A percentile compares a stretch with the other conserved stretches of the same genome.
Evolutionary conservation across 2,113 vertebrate species (phyloP).

Genomic region (Bos taurus): DNA sequence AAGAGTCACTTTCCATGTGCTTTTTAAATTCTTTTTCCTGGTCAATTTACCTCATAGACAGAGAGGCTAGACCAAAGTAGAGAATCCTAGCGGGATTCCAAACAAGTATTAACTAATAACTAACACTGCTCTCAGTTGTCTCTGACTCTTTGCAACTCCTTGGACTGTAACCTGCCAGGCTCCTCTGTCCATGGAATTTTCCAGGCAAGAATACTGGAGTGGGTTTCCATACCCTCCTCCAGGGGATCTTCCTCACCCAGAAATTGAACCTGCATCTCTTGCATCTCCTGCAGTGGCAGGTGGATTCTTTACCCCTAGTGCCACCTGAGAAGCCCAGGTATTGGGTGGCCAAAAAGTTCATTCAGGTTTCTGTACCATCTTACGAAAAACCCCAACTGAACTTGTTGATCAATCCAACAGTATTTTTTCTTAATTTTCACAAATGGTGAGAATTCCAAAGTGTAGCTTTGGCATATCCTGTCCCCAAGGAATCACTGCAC

Average conservation of each 20-base stretch:
- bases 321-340: background rate
- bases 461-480: background rate
- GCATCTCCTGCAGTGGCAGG: background rate
- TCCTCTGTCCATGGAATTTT: background rate
- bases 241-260: background rate
- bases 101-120: background rate
- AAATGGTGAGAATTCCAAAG: background rate
- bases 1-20: background rate
- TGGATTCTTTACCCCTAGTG: background rate
- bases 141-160: background rate
- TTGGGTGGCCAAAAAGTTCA: background rate
- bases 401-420: background rate
- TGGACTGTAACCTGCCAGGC: background rate
- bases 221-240: background rate
- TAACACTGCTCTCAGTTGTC: background rate
- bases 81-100: background rate
- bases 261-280: background rate
- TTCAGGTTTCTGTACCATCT: background rate
- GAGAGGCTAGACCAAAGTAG: background rate
- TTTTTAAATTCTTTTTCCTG: constrained; percentile 17
- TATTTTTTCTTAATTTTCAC: background rate
- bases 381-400: background rate
- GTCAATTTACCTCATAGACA: background rate
- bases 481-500: background rate
- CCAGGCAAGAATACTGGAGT: background rate